Percentiles rank a stretch among this genome's conserved stretches.
Evolutionary conservation across 1,140 invertebrate genomes (phyloP).

Genomic region (Amyelois transitella): DNA sequence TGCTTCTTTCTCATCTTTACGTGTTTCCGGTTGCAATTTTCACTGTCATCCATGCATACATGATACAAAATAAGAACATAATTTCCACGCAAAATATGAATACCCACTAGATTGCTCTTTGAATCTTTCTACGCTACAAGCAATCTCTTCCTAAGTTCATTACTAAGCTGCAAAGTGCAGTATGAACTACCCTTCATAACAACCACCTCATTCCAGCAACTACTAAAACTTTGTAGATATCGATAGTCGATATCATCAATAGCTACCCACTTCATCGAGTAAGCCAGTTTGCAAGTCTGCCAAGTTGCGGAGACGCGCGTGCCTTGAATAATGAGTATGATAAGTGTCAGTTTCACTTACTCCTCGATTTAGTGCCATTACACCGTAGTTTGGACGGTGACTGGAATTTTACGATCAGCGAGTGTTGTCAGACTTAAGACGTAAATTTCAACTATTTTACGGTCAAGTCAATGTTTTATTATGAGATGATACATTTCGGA

Average conservation of each 20-base stretch:
- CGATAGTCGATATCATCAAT: not conserved
- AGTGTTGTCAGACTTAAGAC: not conserved
- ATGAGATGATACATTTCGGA: too few relatives aligned
- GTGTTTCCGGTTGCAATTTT: too few relatives aligned
- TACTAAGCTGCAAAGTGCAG: too few relatives aligned
- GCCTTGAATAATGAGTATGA: not conserved
- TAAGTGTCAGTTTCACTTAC: slow-evolving; percentile 15
- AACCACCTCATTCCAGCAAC: not conserved
- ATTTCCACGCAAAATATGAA: too few relatives aligned
- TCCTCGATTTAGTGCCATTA: slow-evolving; percentile 10
- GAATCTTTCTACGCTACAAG: too few relatives aligned
- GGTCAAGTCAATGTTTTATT: not conserved
- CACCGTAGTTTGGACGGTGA: not conserved
- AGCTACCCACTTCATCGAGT: not conserved
- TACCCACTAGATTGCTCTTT: too few relatives aligned
- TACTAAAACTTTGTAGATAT: not conserved
- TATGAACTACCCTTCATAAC: not conserved
- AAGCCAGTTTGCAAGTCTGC: not conserved
- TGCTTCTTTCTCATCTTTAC: too few relatives aligned
- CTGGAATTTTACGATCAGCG: not conserved
- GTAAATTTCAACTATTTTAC: not conserved
- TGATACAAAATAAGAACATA: too few relatives aligned
- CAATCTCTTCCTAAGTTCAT: too few relatives aligned
- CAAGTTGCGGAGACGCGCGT: slow-evolving; percentile 1
- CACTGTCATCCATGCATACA: too few relatives aligned